phyloP scores from a whole-genome alignment of 2,113 vertebrate genomes.

The Mirounga angustirostris region DNA sequence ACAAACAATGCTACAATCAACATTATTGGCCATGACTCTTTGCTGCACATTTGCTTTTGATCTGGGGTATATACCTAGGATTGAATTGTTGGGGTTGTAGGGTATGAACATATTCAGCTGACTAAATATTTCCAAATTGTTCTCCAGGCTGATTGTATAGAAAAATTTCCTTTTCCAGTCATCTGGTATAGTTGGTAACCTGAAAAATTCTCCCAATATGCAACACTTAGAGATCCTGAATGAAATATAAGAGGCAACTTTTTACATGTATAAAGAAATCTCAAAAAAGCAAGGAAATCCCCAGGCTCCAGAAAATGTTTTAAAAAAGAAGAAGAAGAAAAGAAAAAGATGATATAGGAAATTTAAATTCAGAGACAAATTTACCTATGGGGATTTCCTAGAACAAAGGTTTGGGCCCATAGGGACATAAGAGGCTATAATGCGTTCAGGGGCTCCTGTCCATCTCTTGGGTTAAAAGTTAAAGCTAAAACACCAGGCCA shows the following conservation, averaged over 20 bases:
- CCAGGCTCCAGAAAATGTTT: background rate
- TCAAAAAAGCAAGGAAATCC: background rate
- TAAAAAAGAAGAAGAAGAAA: background rate
- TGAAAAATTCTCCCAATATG: background rate
- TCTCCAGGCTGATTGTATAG: background rate
- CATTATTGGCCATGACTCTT: background rate
- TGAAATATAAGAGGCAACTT: background rate
- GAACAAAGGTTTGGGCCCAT: background rate
- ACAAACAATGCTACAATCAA: background rate
- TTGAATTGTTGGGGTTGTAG: background rate
- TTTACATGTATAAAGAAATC: constrained; percentile 14
- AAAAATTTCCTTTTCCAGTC: background rate
- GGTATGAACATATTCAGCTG: background rate
- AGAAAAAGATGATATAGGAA: background rate
- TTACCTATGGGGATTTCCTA: background rate
- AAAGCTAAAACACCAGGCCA: background rate
- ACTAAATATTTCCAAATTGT: background rate
- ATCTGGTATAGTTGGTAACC: background rate
- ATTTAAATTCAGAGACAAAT: background rate
- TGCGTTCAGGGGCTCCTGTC: background rate
- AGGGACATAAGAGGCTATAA: background rate
- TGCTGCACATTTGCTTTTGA: background rate
- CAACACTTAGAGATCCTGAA: background rate
- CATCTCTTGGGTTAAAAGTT: background rate
- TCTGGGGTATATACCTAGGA: background rate